These are phyloP conservation scores for Gambusia affinis DNA, from an alignment of 2,113 vertebrate species.

Conservation along the genomic window DNA sequence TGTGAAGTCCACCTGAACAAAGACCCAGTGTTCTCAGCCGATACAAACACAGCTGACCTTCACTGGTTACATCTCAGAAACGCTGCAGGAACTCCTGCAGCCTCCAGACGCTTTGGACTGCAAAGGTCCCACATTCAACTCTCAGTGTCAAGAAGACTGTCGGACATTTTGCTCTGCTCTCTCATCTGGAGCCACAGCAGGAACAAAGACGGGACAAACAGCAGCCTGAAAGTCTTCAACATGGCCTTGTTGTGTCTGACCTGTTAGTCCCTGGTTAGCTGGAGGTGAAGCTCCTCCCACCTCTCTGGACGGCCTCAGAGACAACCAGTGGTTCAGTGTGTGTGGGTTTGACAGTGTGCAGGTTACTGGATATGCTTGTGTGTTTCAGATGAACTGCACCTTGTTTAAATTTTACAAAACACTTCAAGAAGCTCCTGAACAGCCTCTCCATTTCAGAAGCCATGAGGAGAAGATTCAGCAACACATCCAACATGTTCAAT, in stretches of 20 bases:
- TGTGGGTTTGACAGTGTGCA: slow-evolving; percentile 11
- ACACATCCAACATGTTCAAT: slow-evolving; percentile 13
- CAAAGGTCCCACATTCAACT: slow-evolving; percentile 9
- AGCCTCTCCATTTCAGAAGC: slow-evolving; percentile 13
- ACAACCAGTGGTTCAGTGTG: slow-evolving; percentile 6
- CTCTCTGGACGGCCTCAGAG: slow-evolving; percentile 28
- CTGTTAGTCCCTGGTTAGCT: slow-evolving; percentile 45
- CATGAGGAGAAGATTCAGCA: slow-evolving; percentile 25
- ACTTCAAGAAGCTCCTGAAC: not conserved
- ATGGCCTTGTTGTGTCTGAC: slow-evolving; percentile 76
- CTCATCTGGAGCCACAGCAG: slow-evolving; percentile 47
- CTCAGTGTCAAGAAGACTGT: not conserved
- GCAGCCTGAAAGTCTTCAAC: slow-evolving; percentile 65
- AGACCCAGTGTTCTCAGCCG: slow-evolving; percentile 54
- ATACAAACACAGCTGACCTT: slow-evolving; percentile 40
- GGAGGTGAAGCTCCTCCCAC: slow-evolving; percentile 52
- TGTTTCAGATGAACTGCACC: slow-evolving; percentile 1
- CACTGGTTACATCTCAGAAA: slow-evolving; percentile 25
- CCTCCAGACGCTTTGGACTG: slow-evolving; percentile 4
- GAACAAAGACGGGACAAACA: slow-evolving; percentile 64
- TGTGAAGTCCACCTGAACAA: slow-evolving; percentile 56
- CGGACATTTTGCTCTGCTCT: slow-evolving; percentile 12
- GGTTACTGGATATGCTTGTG: not conserved
- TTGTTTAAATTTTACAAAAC: slow-evolving; percentile 35
- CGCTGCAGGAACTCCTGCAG: no score